Evolutionary conservation across 2,888 invertebrate species (phyloP).

Genomic region (Allolobophora icterica): DNA sequence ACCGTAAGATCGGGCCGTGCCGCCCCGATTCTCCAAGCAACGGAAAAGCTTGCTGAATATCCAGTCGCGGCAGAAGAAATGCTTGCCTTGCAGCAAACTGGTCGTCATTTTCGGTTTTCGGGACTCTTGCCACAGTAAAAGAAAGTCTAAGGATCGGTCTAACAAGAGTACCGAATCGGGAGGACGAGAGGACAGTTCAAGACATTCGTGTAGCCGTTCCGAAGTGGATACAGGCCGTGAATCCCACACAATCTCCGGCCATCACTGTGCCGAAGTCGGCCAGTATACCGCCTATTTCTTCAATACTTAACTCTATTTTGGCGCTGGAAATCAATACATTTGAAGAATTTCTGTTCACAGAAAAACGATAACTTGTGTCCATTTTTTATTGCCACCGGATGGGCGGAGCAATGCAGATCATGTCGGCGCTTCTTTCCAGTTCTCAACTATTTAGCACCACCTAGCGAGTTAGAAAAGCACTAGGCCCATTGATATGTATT

Average conservation of each 20-base stretch:
- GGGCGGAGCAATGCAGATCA: constrained; percentile 17
- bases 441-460: not conserved
- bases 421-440: constrained; percentile 9
- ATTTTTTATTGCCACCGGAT: constrained; percentile 1
- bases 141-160: not conserved
- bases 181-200: not conserved
- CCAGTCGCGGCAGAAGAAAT: constrained; percentile 91
- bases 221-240: not conserved
- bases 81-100: constrained; percentile 58
- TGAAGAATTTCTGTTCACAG: not conserved
- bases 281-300: not conserved
- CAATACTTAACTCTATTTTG: not conserved
- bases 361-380: constrained; percentile 17
- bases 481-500: not conserved
- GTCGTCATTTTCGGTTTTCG: constrained; percentile 54
- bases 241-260: not conserved
- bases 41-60: constrained; percentile 90
- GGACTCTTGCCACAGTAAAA: not conserved
- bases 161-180: not conserved
- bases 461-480: not conserved
- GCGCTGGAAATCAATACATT: not conserved
- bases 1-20: constrained; percentile 76
- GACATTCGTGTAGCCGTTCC: not conserved
- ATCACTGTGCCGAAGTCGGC: not conserved
- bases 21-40: constrained; percentile 84